A percentile compares a stretch with the other conserved stretches of the same genome.
phyloP scores from a whole-genome alignment of 1,140 invertebrate species.

The Leptopilina clavipes region DNA sequence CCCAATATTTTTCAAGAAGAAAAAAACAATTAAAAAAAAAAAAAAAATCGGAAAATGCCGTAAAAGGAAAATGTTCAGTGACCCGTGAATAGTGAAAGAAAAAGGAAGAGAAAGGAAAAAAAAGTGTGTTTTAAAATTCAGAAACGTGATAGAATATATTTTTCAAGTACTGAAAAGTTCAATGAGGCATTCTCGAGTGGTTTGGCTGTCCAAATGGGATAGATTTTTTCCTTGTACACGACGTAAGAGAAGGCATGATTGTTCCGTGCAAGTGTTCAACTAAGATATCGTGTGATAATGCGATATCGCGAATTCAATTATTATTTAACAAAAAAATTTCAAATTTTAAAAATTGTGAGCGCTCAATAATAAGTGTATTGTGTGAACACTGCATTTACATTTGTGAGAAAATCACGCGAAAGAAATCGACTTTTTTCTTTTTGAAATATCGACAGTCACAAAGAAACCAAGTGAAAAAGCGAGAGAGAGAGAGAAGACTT shows the following conservation, averaged over 20 bases:
- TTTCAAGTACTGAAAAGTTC: neutral
- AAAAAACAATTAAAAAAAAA: no score
- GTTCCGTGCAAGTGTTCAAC: slow-evolving; percentile 9
- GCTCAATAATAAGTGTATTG: neutral
- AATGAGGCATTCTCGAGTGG: slow-evolving; percentile 27
- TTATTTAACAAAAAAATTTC: neutral
- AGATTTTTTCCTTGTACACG: slow-evolving; percentile 28
- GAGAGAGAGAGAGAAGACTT: slow-evolving; percentile 8
- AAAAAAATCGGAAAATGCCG: no score
- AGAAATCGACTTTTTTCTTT: slow-evolving; percentile 8
- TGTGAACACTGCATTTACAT: slow-evolving; percentile 16
- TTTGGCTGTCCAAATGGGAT: slow-evolving; percentile 3
- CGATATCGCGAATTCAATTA: neutral
- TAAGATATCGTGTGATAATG: slow-evolving; percentile 1
- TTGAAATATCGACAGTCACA: neutral
- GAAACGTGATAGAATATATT: neutral
- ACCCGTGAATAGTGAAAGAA: no score
- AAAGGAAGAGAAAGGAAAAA: neutral
- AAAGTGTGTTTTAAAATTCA: neutral
- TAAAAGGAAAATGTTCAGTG: no score
- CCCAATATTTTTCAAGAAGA: no score
- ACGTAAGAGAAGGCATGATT: slow-evolving; percentile 21
- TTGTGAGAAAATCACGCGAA: slow-evolving; percentile 16
- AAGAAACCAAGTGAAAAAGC: neutral
- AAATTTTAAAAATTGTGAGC: neutral